Evolutionary conservation across 2,113 vertebrate species (phyloP).

Genomic region (Xerus inauris): DNA sequence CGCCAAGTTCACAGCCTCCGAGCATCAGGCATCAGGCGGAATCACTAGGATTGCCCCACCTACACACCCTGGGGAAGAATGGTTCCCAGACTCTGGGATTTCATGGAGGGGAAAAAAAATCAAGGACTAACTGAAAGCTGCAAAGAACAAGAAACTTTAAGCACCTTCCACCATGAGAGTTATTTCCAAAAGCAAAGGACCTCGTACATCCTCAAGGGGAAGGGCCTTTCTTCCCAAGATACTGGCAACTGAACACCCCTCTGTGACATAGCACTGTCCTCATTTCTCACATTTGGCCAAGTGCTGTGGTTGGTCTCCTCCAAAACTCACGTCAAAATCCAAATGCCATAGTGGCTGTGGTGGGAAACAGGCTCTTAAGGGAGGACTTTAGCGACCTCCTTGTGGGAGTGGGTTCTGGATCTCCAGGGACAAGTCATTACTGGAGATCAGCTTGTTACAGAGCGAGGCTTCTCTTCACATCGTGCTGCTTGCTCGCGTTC

Average conservation of each 20-base stretch:
- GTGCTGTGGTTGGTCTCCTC: background rate
- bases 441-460: background rate
- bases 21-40: too few relatives aligned
- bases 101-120: background rate
- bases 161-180: too few relatives aligned
- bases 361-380: background rate
- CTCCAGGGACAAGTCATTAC: background rate
- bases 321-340: background rate
- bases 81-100: background rate
- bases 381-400: background rate
- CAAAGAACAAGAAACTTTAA: background rate
- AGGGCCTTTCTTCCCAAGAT: background rate
- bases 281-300: background rate
- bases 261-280: rapidly evolving
- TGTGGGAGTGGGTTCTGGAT: background rate
- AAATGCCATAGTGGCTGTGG: background rate
- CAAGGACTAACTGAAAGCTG: background rate
- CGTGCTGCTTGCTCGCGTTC: background rate
- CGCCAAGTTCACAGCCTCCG: too few relatives aligned
- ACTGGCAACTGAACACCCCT: rapidly evolving
- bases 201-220: background rate
- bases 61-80: background rate
- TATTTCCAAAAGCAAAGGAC: background rate
- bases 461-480: background rate
- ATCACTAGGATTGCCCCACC: too few relatives aligned